Percentiles rank a stretch among this genome's conserved stretches.
These are phyloP conservation scores for Otocyon megalotis DNA, from an alignment of 2,113 vertebrate species.

Conservation along the genomic window DNA sequence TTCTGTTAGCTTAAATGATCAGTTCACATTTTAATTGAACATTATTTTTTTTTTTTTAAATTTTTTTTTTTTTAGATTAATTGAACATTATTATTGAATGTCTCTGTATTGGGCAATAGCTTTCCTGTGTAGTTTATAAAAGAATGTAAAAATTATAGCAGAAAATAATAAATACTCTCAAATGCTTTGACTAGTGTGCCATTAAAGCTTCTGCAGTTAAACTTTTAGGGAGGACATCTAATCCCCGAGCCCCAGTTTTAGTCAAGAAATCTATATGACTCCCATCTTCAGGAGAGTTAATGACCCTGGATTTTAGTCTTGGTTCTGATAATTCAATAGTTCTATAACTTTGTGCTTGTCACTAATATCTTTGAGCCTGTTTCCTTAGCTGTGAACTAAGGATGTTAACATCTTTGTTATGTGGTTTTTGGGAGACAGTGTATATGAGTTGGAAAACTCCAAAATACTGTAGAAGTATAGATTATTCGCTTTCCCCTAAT, in stretches of 20 bases:
- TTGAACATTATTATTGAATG: not conserved
- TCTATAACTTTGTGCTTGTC: not conserved
- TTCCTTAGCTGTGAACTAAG: not conserved
- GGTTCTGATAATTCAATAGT: not conserved
- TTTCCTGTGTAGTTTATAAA: not conserved
- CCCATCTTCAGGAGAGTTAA: not conserved
- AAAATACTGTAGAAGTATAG: not conserved
- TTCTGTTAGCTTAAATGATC: not conserved
- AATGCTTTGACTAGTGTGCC: not conserved
- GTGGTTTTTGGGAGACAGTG: not conserved
- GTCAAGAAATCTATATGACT: not conserved
- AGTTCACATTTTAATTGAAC: conserved; percentile 12
- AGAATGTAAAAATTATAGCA: not conserved
- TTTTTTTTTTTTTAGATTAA: too few species aligned
- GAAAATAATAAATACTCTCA: not conserved
- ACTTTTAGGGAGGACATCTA: not conserved
- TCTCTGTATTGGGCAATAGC: not conserved
- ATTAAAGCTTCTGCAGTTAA: not conserved
- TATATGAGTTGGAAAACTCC: not conserved
- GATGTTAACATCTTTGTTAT: not conserved
- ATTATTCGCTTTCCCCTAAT: not conserved
- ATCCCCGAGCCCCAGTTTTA: not conserved
- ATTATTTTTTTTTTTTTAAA: too few species aligned
- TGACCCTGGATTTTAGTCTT: not conserved
- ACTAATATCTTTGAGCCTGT: not conserved